Conservation (phyloP, 2,888 invertebrate species). For the Caenorhabditis afra region DNA sequence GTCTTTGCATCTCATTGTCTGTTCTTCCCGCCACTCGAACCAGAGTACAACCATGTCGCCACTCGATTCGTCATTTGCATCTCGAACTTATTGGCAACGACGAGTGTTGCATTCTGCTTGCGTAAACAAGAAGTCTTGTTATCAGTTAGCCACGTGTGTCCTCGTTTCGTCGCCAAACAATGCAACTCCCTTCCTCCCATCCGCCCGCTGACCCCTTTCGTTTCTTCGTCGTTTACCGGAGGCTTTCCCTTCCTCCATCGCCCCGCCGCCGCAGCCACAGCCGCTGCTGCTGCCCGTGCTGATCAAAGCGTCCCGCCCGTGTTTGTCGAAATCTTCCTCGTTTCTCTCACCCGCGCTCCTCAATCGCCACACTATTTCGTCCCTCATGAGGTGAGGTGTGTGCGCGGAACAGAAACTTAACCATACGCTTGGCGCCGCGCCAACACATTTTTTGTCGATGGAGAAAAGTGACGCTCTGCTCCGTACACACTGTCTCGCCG, state of each 20-base stretch:
- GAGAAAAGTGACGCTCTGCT: too few species aligned
- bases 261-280: not conserved
- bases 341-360: not conserved
- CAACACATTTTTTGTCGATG: conserved; percentile 27
- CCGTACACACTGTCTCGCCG: too few species aligned
- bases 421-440: conserved; percentile 43
- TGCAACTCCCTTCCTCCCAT: conserved; percentile 5
- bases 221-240: too few species aligned
- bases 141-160: not conserved
- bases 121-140: not conserved
- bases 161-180: not conserved
- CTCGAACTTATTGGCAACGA: too few species aligned
- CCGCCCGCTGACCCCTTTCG: conserved; percentile 12
- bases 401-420: conserved; percentile 35
- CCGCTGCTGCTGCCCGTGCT: not conserved
- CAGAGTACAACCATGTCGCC: too few species aligned
- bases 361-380: not conserved
- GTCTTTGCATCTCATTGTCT: too few species aligned
- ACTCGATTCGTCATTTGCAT: too few species aligned
- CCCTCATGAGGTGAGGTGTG: too few species aligned
- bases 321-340: conserved; percentile 16
- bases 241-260: not conserved
- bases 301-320: conserved; percentile 25
- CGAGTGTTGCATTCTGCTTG: not conserved
- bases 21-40: too few species aligned